phyloP scores from a whole-genome alignment of 1,140 invertebrate genomes.

The Drosophila ohnishii region DNA sequence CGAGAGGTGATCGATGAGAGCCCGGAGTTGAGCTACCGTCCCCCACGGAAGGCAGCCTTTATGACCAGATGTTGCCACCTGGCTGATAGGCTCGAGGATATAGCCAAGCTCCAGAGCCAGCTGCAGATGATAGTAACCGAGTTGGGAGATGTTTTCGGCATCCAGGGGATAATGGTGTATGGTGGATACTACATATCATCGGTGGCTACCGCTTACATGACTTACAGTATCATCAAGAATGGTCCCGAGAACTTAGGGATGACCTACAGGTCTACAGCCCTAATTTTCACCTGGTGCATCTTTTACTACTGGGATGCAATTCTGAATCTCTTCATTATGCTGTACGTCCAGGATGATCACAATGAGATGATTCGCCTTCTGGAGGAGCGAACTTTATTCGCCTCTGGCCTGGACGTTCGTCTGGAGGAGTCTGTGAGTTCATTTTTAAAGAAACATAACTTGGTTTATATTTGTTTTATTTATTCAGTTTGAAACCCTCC shows the following conservation, averaged over 20 bases:
- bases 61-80: conserved; percentile 35
- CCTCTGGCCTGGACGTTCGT: conserved; percentile 7
- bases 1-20: conserved; percentile 11
- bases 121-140: conserved; percentile 1
- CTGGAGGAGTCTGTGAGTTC: conserved; percentile 23
- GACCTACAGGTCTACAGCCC: fast-evolving
- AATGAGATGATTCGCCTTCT: not conserved
- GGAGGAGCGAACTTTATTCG: conserved; percentile 23
- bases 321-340: not conserved
- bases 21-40: not conserved
- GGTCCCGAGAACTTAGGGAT: not conserved
- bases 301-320: conserved; percentile 29
- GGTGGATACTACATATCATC: conserved; percentile 13
- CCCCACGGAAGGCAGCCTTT: conserved; percentile 3
- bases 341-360: conserved; percentile 19
- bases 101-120: conserved; percentile 17
- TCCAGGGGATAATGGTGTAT: conserved; percentile 24
- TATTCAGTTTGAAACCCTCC: conserved; percentile 23
- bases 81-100: conserved; percentile 22
- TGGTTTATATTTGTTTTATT: not conserved
- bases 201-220: conserved; percentile 7
- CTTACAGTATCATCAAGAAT: not conserved
- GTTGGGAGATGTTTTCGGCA: not conserved
- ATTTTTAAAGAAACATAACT: too few relatives aligned
- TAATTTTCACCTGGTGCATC: not conserved